A percentile compares a stretch with the other conserved stretches of the same genome.
These are phyloP conservation scores for Harpagus bidentatus DNA, from an alignment of 2,113 vertebrate species.

Conservation along the genomic window DNA sequence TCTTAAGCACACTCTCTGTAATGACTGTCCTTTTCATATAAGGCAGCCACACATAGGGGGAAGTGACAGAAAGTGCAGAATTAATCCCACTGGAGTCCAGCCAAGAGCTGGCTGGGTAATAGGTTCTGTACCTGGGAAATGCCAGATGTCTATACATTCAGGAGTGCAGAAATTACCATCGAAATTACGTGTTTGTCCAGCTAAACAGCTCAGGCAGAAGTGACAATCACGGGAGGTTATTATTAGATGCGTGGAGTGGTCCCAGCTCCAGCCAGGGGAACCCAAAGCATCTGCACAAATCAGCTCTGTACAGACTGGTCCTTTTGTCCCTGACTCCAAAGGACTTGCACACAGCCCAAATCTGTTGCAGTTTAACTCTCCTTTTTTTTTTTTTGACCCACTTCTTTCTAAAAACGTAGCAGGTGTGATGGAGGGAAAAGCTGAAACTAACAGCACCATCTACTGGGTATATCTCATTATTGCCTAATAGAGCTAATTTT, in stretches of 20 bases:
- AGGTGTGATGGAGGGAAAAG: background rate
- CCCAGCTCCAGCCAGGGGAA: background rate
- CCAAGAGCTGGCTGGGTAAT: background rate
- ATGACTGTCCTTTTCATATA: background rate
- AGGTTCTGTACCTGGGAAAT: slow-evolving; percentile 12
- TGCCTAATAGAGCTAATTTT: background rate
- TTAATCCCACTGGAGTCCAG: background rate
- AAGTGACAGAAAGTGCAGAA: background rate
- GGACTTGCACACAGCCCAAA: background rate
- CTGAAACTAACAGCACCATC: slow-evolving; percentile 54
- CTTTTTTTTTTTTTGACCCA: background rate
- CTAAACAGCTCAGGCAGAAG: background rate
- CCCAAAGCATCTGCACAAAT: background rate
- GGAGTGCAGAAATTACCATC: background rate
- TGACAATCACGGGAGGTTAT: background rate
- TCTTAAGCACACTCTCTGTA: background rate
- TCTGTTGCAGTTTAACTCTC: background rate
- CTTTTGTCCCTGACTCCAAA: background rate
- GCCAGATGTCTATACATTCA: slow-evolving; percentile 16
- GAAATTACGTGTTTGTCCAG: slow-evolving; percentile 18
- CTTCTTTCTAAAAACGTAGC: background rate
- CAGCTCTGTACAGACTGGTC: background rate
- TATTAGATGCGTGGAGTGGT: background rate
- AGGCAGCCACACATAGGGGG: background rate
- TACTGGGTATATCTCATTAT: background rate